Evolutionary conservation across 2,888 invertebrate species (phyloP), one percentile per base, ranked within the genome.

Genomic region (Pheosia gnoma): DNA sequence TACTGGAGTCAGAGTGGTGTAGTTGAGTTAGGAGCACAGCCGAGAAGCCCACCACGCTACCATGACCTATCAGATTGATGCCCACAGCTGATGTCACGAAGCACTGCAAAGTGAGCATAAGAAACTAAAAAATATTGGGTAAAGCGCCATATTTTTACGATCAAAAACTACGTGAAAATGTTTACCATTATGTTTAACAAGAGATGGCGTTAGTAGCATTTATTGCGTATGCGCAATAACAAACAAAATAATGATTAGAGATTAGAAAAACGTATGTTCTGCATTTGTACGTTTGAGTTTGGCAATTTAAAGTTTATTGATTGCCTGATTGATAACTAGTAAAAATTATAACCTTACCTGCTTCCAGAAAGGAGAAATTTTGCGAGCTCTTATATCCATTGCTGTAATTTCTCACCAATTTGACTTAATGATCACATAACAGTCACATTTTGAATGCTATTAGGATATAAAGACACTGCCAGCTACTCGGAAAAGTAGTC

Each of bases 1-100:
- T 90, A 5, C 80, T 67, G 7, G 89, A 87, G 56, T 83, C 83
- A 0, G 82, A 77, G 4, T 71, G 66, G 63, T 89, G 81, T 43
- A 95, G 85, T 78, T 95, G 95, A 0, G 95, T 95, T 52, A 95
- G 78, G 52, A 95, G 81, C 4, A 95, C 88, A 3, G 95, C 94
- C 1, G 95, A 94, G 71, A 94, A 95, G 0, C 95, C 95, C 79
- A 88, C 83, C 57, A 85, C 84, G 70, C 86, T 69, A 0, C 88
- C 89, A 43, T 86, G 84, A 3, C 77, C 78, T 0, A 81, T 70
- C 81, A 88, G 82, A 76, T 87, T 89, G 6, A 87, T 72, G 5
- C 83, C 84, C 37, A 88, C 88, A 0, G 85, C 86, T 8, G 77
- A 61, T 0, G 82, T 78, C 49, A 86, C 86, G 73, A 84, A 86